Base-by-base conservation (phyloP, 1,140 invertebrate genomes). In the Saxidomus purpurata region DNA sequence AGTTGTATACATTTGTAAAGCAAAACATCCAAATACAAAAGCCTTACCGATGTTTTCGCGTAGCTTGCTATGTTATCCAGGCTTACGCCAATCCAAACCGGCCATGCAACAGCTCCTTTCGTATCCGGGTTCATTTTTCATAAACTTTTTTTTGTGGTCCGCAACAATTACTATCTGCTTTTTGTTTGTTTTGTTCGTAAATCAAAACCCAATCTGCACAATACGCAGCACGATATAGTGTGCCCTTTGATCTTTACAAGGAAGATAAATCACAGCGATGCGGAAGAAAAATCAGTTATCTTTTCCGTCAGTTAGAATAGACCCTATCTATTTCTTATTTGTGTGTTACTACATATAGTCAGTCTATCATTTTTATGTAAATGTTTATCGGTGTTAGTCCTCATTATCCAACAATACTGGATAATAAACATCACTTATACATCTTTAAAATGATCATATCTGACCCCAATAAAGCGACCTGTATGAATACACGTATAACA, bases 71-170 rank as follows among this genome's bases (percentile, higher is more conserved):
- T 11, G 34, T 80, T 52, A 22, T 80, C 77, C 47, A 80, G 22
- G 28, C 49, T 52, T 0, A 80, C 28, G n/a, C 77, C 77, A 25
- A 80, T 55, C 77, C 77, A 80, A 3, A 80, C 77, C 11, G 77
- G 49, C 77, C 77, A 80, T 13, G 0, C 9, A 25, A 25, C 22
- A 15, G 2, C 34, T 22, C 34, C 34, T 71, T 71, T 71, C 6
- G 36, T 6, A 38, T 71, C 34, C 67, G 13, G 15, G 34, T 71
- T 28, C 67, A 71, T 71, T 38, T 38, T 71, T 36, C 6, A 28
- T 63, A 15, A n/a, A n/a, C n/a, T n/a, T n/a, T n/a, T n/a, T n/a
- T n/a, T n/a, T n/a, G n/a, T n/a, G n/a, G n/a, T 55, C 4, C 15
- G 22, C 6, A 15, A 55, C 2, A 55, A 22, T 55, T 55, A 43